Conservation (phyloP, 2,888 invertebrate species). For the Ophion ellenae region DNA sequence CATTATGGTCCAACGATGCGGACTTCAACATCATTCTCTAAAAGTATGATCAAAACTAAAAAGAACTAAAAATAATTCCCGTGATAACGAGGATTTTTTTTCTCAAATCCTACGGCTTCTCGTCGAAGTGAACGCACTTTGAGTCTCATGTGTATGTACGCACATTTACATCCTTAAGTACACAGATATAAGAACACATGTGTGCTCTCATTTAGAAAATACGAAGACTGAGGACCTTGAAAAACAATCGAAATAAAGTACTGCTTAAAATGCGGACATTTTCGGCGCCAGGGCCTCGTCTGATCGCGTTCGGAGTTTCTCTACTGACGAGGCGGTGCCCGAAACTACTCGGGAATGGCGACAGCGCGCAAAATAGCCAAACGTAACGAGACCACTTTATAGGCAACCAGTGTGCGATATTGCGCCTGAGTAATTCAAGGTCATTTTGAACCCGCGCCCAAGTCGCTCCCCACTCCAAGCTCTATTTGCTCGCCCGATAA, state of each 20-base stretch:
- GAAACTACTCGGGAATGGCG: constrained; percentile 20
- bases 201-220: neutral
- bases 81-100: neutral
- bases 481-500: constrained; percentile 18
- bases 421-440: constrained; percentile 51
- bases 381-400: constrained; percentile 46
- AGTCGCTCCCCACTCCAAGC: constrained; percentile 13
- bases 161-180: neutral
- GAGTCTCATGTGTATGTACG: neutral
- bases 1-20: too few relatives aligned
- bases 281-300: constrained; percentile 35
- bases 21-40: neutral
- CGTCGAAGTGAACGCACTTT: neutral
- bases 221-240: neutral
- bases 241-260: constrained; percentile 3
- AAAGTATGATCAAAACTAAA: neutral
- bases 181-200: neutral
- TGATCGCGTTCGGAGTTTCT: constrained; percentile 57
- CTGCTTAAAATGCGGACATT: neutral
- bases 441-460: constrained; percentile 18
- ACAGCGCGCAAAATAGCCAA: constrained; percentile 45
- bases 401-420: neutral
- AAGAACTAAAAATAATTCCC: neutral
- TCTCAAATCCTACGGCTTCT: neutral
- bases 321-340: constrained; percentile 35